Evolutionary conservation across 2,113 vertebrate genomes (phyloP).

Genomic region (Myxocyprinus asiaticus): DNA sequence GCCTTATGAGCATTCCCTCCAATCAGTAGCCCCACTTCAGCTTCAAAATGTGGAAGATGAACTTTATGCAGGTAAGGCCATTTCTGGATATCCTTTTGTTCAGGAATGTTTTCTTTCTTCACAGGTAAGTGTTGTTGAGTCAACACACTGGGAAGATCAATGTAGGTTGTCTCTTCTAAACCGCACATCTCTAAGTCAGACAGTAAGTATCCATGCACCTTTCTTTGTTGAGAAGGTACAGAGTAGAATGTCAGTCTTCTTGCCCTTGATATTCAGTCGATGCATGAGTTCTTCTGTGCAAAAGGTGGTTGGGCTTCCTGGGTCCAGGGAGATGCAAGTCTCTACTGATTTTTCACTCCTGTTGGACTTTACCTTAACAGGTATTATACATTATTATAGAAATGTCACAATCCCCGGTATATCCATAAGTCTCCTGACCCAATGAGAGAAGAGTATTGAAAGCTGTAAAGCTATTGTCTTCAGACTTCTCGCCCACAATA

Average conservation of each 20-base stretch:
- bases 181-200: not conserved
- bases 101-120: not conserved
- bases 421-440: not conserved
- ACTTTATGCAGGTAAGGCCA: constrained; percentile 3
- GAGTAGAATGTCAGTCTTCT: too few relatives aligned
- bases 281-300: not conserved
- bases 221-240: too few relatives aligned
- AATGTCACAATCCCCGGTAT: not conserved
- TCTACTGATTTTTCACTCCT: too few relatives aligned
- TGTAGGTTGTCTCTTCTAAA: not conserved
- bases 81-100: not conserved
- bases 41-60: not conserved
- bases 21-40: not conserved
- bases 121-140: not conserved
- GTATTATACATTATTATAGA: too few relatives aligned
- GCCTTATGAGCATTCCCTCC: not conserved
- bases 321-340: too few relatives aligned
- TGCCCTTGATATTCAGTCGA: not conserved
- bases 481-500: not conserved
- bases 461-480: not conserved
- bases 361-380: too few relatives aligned
- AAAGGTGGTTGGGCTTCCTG: not conserved
- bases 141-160: not conserved
- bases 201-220: too few relatives aligned
- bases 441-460: not conserved